Percentiles rank a stretch among this genome's conserved stretches.
Evolutionary conservation across 2,888 invertebrate species (phyloP).

Genomic region (Malthinus seriepunctatus): DNA sequence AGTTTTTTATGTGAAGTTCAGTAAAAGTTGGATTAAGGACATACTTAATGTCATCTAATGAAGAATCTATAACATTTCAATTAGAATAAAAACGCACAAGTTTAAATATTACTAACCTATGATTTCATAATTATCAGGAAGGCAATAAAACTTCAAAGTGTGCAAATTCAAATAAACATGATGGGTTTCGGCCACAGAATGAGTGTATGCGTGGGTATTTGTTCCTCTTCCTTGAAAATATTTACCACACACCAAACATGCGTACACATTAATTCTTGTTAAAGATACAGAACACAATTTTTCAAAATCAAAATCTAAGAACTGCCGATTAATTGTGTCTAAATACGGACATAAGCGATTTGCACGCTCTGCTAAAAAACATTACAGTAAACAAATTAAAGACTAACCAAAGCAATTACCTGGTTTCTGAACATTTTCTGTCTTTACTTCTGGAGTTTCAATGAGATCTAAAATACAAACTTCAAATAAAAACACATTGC

Average conservation of each 20-base stretch:
- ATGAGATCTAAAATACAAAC: no score
- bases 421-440: no score
- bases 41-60: slow-evolving; percentile 97
- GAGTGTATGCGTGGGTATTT: slow-evolving; percentile 98
- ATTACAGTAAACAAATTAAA: no score
- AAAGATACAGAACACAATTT: slow-evolving; percentile 97
- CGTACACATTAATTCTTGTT: slow-evolving; percentile 98
- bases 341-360: slow-evolving; percentile 84
- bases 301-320: slow-evolving; percentile 99
- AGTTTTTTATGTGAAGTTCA: slow-evolving; percentile 74
- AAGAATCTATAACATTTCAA: slow-evolving; percentile 71
- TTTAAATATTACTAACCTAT: slow-evolving; percentile 68
- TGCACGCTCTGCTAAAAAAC: slow-evolving; percentile 4
- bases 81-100: neutral
- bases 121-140: slow-evolving; percentile 99
- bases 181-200: slow-evolving; percentile 96
- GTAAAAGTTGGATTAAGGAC: slow-evolving; percentile 97
- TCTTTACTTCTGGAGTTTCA: no score
- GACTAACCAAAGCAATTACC: no score
- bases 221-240: slow-evolving; percentile 97
- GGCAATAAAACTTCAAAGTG: slow-evolving; percentile 96
- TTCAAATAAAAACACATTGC: no score
- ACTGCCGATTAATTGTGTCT: slow-evolving; percentile 96
- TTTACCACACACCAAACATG: slow-evolving; percentile 98
- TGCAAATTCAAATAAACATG: slow-evolving; percentile 97